Percentiles rank a stretch among this genome's conserved stretches.
phyloP scores from a whole-genome alignment of 2,888 invertebrate genomes.

The Cremastobaeus sp. region DNA sequence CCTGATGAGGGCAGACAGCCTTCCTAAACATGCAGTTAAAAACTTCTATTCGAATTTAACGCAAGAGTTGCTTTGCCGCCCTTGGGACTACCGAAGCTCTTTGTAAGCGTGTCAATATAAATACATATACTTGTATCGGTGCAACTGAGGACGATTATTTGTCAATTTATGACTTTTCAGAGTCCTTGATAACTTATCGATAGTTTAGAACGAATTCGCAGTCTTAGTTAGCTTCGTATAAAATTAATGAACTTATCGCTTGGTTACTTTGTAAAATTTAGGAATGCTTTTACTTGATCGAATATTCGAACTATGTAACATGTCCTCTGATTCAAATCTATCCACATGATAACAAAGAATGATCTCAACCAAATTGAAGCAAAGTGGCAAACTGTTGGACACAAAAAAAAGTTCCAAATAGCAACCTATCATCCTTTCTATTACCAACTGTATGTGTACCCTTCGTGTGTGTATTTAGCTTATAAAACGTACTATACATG shows the following conservation, averaged over 20 bases:
- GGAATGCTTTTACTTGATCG: slow-evolving; percentile 2
- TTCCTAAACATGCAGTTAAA: slow-evolving; percentile 75
- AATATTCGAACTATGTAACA: slow-evolving; percentile 23
- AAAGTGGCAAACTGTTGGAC: slow-evolving; percentile 61
- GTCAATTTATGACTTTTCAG: too few relatives aligned
- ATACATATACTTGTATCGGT: slow-evolving; percentile 7
- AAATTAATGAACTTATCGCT: too few relatives aligned
- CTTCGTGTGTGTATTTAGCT: slow-evolving; percentile 68
- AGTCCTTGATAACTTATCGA: too few relatives aligned
- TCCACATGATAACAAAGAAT: slow-evolving; percentile 58
- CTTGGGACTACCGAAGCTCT: slow-evolving; percentile 60
- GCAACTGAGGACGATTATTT: slow-evolving; percentile 28
- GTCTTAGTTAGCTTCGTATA: too few relatives aligned
- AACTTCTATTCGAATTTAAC: slow-evolving; percentile 77
- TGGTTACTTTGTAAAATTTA: too few relatives aligned
- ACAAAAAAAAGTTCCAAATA: slow-evolving; percentile 61
- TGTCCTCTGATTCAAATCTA: slow-evolving; percentile 46
- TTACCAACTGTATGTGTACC: slow-evolving; percentile 61
- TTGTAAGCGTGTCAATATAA: slow-evolving; percentile 25
- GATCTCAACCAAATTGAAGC: slow-evolving; percentile 55
- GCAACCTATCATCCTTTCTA: slow-evolving; percentile 56
- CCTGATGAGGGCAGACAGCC: slow-evolving; percentile 77
- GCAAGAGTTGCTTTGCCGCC: slow-evolving; percentile 70
- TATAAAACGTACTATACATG: slow-evolving; percentile 67
- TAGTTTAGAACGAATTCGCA: too few relatives aligned